These are phyloP conservation scores for Lithobates sylvaticus DNA, from an alignment of 2,797 vertebrate genomes.

Conservation along the genomic window DNA sequence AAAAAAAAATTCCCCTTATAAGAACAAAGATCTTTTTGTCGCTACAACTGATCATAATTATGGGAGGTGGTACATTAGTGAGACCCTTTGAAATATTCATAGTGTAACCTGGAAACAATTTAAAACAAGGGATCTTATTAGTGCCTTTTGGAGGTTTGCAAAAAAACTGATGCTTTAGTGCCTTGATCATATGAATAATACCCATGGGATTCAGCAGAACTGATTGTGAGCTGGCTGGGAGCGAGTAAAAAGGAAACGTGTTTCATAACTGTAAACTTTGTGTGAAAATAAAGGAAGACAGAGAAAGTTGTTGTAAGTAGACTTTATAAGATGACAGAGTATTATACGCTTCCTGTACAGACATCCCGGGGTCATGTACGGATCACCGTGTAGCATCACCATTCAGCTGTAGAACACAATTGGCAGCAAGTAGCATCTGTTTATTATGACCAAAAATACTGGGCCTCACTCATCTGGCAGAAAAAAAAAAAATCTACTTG, in stretches of 20 bases:
- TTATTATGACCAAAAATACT: conserved; percentile 6
- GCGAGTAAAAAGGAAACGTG: conserved; percentile 28
- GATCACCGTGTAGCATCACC: conserved; percentile 34
- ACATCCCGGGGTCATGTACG: conserved; percentile 45
- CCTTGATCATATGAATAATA: conserved; percentile 64
- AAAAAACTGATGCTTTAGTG: conserved; percentile 50
- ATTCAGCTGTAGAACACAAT: conserved; percentile 36
- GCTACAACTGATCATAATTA: conserved; percentile 71
- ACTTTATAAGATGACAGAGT: conserved; percentile 61
- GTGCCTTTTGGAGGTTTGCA: conserved; percentile 63
- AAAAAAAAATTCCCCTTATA: conserved; percentile 26
- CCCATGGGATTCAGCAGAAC: conserved; percentile 50
- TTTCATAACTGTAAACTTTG: conserved; percentile 47
- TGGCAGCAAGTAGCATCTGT: conserved; percentile 1
- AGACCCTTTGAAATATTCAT: conserved; percentile 70
- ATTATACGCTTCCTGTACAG: conserved; percentile 54
- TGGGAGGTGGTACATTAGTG: conserved; percentile 50
- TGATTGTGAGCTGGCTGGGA: conserved; percentile 33
- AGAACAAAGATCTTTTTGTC: conserved; percentile 73
- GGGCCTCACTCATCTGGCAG: background rate
- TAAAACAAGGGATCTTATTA: conserved; percentile 62
- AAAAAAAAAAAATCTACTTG: background rate
- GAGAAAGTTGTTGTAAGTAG: conserved; percentile 33
- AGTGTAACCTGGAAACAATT: conserved; percentile 73
- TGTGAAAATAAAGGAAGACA: conserved; percentile 39